Conservation (phyloP, 2,113 vertebrate species). For the Brachypteracias leptosomus region DNA sequence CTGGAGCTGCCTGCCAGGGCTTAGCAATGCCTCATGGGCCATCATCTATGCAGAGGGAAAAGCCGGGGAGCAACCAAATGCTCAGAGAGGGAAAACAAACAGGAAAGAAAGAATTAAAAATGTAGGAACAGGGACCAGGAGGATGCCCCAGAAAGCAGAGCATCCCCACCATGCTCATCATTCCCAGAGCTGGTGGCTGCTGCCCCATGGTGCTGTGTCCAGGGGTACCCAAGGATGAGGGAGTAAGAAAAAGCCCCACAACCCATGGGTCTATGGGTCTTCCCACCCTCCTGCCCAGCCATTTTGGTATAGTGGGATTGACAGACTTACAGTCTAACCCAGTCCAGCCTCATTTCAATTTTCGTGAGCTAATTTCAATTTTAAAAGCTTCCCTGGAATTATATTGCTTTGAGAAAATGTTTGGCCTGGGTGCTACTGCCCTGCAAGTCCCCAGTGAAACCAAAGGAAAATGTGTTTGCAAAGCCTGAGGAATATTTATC, state of each 20-base stretch:
- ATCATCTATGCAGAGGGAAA: neutral
- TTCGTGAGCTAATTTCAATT: neutral
- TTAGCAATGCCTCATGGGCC: neutral
- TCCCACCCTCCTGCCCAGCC: neutral
- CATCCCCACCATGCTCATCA: neutral
- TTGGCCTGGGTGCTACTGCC: neutral
- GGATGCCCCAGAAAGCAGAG: neutral
- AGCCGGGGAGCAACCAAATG: neutral
- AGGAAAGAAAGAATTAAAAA: neutral
- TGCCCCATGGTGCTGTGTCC: neutral
- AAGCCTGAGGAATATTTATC: constrained; percentile 31
- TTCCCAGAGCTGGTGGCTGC: neutral
- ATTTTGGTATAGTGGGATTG: neutral
- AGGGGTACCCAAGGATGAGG: neutral
- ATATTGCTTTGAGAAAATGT: neutral
- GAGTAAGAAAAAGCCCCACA: neutral
- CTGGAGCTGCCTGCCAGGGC: neutral
- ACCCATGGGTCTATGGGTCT: neutral
- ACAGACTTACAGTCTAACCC: neutral
- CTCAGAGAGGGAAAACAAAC: neutral
- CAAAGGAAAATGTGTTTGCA: neutral
- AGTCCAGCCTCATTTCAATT: neutral
- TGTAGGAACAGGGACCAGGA: neutral
- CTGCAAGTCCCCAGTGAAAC: neutral
- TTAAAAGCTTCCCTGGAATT: neutral